Percentiles rank a stretch among this genome's conserved stretches.
These are phyloP conservation scores for Acanthaster planci DNA, from an alignment of 35 echinoderm and acorn worm genomes.

Conservation along the genomic window DNA sequence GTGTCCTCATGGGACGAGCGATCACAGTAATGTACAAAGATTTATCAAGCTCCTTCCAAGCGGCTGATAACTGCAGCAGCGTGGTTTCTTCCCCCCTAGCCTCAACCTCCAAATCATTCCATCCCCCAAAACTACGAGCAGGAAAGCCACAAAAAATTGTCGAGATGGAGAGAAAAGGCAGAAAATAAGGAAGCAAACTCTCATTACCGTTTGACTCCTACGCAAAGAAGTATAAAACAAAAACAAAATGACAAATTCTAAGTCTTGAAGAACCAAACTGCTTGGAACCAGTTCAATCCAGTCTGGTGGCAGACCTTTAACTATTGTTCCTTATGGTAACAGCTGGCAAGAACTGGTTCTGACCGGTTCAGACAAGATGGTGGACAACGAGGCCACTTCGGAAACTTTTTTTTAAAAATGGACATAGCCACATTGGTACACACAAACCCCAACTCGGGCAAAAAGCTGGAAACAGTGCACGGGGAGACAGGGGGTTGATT, in stretches of 20 bases:
- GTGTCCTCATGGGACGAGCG: neutral
- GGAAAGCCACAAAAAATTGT: neutral
- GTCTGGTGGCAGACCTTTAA: neutral
- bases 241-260: neutral
- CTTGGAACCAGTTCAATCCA: slow-evolving; percentile 13
- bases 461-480: neutral
- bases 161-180: neutral
- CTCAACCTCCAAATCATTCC: neutral
- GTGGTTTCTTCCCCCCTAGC: neutral
- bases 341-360: neutral
- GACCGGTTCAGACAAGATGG: neutral
- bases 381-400: neutral
- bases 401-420: neutral
- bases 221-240: neutral
- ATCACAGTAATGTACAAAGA: slow-evolving; percentile 4
- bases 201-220: neutral
- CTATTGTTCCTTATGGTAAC: neutral
- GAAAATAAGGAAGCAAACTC: slow-evolving; percentile 12
- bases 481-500: neutral
- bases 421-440: neutral
- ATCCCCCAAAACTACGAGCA: too few species aligned
- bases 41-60: neutral
- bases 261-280: neutral
- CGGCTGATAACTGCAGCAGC: neutral
- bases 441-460: too few species aligned